Conservation (phyloP, 2,797 vertebrate genomes). For the Oreonectes daqikongensis region DNA sequence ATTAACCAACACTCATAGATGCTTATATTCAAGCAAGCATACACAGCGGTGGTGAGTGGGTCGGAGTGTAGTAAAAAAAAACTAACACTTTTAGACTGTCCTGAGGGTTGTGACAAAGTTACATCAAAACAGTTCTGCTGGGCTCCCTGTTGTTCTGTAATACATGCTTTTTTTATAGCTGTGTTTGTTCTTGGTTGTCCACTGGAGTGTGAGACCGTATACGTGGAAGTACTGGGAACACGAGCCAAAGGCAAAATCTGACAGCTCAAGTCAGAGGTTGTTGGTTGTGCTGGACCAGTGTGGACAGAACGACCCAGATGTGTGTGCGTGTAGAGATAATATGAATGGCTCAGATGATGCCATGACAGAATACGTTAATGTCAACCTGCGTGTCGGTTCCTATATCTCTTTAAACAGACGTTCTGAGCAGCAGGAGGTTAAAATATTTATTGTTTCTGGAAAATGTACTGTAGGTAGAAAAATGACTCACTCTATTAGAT, state of each 20-base stretch:
- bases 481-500: slow-evolving; percentile 91
- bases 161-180: slow-evolving; percentile 54
- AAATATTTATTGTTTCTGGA: not conserved
- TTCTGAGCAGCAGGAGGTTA: not conserved
- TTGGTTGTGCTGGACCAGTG: slow-evolving; percentile 23
- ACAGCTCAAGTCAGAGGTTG: slow-evolving; percentile 45
- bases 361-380: slow-evolving; percentile 2
- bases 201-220: not conserved
- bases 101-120: not conserved
- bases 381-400: not conserved
- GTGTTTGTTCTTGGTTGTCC: slow-evolving; percentile 38
- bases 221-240: not conserved
- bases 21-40: not conserved
- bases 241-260: slow-evolving; percentile 30
- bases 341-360: not conserved
- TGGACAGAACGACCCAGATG: not conserved
- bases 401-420: not conserved
- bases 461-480: not conserved
- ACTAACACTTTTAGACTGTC: not conserved
- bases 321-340: not conserved
- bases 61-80: not conserved
- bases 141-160: not conserved
- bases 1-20: not conserved
- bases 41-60: slow-evolving; percentile 19
- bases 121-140: not conserved